These are phyloP conservation scores for Schizopygopsis pylzovi DNA, from an alignment of 2,797 vertebrate species.

Conservation along the genomic window DNA sequence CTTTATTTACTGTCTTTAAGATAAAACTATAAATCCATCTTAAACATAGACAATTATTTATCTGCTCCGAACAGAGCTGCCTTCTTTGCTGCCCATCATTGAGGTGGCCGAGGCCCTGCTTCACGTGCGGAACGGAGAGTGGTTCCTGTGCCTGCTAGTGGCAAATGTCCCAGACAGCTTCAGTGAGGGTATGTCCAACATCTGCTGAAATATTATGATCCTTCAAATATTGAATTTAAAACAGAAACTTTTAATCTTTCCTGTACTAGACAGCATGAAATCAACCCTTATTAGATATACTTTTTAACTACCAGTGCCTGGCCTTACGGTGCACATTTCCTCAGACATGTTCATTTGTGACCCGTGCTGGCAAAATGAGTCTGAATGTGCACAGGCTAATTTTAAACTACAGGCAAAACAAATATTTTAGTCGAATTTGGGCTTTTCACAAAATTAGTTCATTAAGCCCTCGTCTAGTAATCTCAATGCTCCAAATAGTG, in stretches of 20 bases:
- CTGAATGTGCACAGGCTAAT: not conserved
- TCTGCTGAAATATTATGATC: not conserved
- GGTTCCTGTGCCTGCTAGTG: conserved; percentile 97
- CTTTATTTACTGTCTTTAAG: not conserved
- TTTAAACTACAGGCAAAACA: not conserved
- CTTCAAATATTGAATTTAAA: not conserved
- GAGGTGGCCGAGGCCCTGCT: conserved; percentile 96
- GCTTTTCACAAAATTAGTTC: not conserved
- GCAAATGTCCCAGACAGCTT: conserved; percentile 99
- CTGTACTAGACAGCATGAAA: not conserved
- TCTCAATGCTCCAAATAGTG: not conserved
- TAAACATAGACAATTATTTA: not conserved
- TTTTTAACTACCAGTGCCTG: not conserved
- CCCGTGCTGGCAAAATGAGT: not conserved
- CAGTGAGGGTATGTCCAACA: conserved; percentile 86
- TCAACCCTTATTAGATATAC: not conserved
- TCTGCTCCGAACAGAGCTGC: conserved; percentile 81
- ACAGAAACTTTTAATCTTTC: not conserved
- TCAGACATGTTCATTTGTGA: not conserved
- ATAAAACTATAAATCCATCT: not conserved
- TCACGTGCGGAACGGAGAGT: conserved; percentile 94
- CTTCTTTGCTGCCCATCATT: conserved; percentile 92
- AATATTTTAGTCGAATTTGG: not conserved
- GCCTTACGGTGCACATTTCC: not conserved
- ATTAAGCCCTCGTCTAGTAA: too few relatives aligned